Evolutionary conservation across 2,888 invertebrate genomes (phyloP).

Genomic region (Agrochola circellaris): DNA sequence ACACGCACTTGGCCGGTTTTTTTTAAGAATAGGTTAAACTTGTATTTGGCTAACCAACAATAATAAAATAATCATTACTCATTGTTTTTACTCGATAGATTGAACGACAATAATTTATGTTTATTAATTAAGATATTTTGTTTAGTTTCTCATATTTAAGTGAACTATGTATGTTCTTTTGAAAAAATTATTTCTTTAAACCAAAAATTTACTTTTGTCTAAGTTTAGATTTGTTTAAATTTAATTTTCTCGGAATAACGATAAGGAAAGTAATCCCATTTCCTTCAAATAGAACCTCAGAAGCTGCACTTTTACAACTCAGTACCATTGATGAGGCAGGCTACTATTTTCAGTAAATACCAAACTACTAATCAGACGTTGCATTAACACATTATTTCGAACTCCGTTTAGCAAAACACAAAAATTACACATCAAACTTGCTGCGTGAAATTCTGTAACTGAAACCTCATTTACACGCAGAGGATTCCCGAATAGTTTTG

Average conservation of each 20-base stretch:
- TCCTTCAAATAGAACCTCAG: background rate
- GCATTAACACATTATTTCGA: conserved; percentile 31
- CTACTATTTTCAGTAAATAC: background rate
- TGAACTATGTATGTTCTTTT: no score
- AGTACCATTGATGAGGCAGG: background rate
- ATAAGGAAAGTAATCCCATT: background rate
- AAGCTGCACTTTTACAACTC: background rate
- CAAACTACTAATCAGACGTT: conserved; percentile 9
- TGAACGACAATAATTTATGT: no score
- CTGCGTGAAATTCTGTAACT: conserved; percentile 42
- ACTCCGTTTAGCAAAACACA: conserved; percentile 12
- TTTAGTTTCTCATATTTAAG: no score
- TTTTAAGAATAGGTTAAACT: background rate
- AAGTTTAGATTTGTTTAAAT: no score
- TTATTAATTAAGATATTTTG: no score
- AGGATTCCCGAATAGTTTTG: background rate
- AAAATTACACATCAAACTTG: conserved; percentile 48
- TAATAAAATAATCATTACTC: background rate
- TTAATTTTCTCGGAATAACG: no score
- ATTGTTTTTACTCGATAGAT: background rate
- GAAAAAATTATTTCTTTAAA: no score
- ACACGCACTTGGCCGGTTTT: no score
- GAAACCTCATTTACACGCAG: conserved; percentile 20
- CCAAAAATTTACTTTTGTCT: no score
- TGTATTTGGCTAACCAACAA: background rate